Evolutionary conservation across 1,140 invertebrate species (phyloP).

Genomic region (Belonocnema kinseyi): DNA sequence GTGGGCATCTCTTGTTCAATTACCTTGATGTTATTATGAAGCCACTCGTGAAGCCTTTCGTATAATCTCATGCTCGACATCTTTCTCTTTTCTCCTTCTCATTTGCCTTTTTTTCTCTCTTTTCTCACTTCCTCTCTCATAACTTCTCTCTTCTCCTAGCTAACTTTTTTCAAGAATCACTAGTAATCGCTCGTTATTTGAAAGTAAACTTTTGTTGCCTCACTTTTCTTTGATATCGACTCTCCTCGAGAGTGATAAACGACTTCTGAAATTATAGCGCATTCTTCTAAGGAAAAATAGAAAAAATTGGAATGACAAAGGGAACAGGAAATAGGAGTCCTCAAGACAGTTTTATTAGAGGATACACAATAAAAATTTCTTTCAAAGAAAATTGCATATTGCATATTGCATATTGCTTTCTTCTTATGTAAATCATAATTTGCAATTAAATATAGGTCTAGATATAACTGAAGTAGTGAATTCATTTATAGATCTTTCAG

Average conservation of each 20-base stretch:
- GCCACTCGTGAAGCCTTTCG: slow-evolving; percentile 47
- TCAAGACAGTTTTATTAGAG: not conserved
- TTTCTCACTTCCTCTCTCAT: not conserved
- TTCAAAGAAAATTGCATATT: not conserved
- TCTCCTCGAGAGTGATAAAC: slow-evolving; percentile 14
- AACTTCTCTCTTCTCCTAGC: not conserved
- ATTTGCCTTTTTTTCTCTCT: not conserved
- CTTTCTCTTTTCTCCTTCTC: not conserved
- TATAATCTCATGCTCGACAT: not conserved
- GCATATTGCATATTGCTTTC: not conserved
- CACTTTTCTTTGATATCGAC: slow-evolving; percentile 20
- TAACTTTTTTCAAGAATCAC: not conserved
- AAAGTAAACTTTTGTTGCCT: slow-evolving; percentile 12
- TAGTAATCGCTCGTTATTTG: not conserved
- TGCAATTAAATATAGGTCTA: not conserved
- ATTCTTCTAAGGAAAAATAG: slow-evolving; percentile 20
- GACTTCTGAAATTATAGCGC: slow-evolving; percentile 1
- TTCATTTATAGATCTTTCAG: too few species aligned
- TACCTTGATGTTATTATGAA: slow-evolving; percentile 60
- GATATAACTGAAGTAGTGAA: too few species aligned
- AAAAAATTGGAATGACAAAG: slow-evolving; percentile 5
- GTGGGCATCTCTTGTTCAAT: slow-evolving; percentile 60
- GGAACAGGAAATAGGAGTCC: not conserved
- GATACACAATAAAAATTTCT: not conserved
- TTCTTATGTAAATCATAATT: not conserved